Evolutionary conservation across 2,797 vertebrate genomes (phyloP).

Genomic region (Antrozous pallidus): DNA sequence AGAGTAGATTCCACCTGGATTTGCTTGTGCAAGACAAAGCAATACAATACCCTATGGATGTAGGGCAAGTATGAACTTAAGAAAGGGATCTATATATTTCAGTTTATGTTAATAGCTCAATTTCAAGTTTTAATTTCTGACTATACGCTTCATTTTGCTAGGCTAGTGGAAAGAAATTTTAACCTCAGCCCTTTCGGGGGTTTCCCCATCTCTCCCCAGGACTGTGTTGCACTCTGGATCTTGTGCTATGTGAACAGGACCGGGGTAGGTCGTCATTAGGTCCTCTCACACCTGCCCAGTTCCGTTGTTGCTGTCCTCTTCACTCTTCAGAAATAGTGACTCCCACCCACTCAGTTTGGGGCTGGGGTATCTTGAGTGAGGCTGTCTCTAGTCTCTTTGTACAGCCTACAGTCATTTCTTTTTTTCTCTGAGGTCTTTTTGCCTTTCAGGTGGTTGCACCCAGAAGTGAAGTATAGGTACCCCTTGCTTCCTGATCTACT

Average conservation of each 20-base stretch:
- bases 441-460: not conserved
- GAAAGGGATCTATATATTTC: slow-evolving; percentile 26
- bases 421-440: not conserved
- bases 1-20: not conserved
- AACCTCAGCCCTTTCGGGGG: slow-evolving; percentile 62
- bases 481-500: not conserved
- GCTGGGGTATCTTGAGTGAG: not conserved
- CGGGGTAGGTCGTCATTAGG: not conserved
- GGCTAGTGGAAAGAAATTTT: slow-evolving; percentile 72
- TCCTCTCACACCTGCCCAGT: not conserved
- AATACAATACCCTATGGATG: not conserved
- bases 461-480: not conserved
- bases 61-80: not conserved
- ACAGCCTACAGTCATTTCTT: not conserved
- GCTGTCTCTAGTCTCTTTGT: not conserved
- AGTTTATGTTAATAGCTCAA: slow-evolving; percentile 48
- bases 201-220: slow-evolving; percentile 62
- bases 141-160: slow-evolving; percentile 63
- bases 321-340: not conserved
- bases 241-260: slow-evolving; percentile 29
- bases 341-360: not conserved
- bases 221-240: slow-evolving; percentile 62
- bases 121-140: slow-evolving; percentile 65
- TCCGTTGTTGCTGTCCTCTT: not conserved
- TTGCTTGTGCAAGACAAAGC: not conserved